Conservation (phyloP, 2,888 invertebrate species). For the Seira ritae region DNA sequence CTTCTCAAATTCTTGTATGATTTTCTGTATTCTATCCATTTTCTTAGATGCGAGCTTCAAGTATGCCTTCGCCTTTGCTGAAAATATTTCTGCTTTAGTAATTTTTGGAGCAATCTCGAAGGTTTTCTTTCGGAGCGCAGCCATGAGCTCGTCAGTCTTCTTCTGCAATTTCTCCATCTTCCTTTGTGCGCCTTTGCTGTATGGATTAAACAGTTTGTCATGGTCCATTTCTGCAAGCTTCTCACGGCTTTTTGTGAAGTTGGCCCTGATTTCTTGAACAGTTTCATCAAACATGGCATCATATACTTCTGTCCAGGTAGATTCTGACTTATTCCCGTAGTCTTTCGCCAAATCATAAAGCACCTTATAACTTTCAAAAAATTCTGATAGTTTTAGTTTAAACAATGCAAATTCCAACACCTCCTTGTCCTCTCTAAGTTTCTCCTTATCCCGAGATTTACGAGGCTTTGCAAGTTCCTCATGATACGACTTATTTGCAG, state of each 20-base stretch:
- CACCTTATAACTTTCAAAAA: constrained; percentile 2
- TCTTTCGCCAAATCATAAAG: constrained; percentile 21
- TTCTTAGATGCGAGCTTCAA: background rate
- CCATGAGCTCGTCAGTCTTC: background rate
- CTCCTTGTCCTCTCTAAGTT: background rate
- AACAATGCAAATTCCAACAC: background rate
- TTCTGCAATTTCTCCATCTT: background rate
- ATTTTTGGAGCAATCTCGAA: constrained; percentile 24
- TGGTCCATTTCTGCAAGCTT: background rate
- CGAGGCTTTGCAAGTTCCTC: background rate
- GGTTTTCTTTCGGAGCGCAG: background rate
- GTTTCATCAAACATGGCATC: background rate
- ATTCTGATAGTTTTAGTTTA: background rate
- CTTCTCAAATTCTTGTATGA: constrained; percentile 19
- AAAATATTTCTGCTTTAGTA: constrained; percentile 31
- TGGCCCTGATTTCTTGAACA: background rate
- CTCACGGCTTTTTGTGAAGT: background rate
- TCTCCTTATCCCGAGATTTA: background rate
- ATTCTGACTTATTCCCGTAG: constrained; percentile 6
- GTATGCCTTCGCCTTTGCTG: background rate
- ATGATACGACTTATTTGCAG: constrained; percentile 1
- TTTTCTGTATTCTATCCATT: constrained; percentile 18
- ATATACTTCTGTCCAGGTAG: constrained; percentile 14
- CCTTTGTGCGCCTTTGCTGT: background rate
- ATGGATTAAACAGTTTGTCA: background rate